Percentiles rank a stretch among this genome's conserved stretches.
Evolutionary conservation across 2,797 vertebrate genomes (phyloP).

Genomic region (Cuculus canorus): DNA sequence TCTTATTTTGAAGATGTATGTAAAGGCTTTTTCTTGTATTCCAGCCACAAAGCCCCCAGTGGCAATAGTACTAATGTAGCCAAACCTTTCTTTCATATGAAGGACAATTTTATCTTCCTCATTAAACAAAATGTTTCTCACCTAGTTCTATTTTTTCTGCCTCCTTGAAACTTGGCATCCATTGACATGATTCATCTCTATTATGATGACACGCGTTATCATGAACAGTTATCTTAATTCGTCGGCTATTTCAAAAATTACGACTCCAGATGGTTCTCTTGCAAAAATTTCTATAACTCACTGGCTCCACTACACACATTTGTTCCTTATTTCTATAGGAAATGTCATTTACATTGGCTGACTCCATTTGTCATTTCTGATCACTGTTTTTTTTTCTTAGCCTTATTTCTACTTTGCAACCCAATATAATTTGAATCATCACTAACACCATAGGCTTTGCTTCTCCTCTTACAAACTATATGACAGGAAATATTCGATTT

Average conservation of each 20-base stretch:
- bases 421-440: background rate
- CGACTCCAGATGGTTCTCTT: background rate
- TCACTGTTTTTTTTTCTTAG: background rate
- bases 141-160: background rate
- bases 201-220: background rate
- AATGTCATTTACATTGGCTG: background rate
- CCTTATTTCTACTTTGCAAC: background rate
- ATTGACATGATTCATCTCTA: background rate
- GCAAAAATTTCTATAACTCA: background rate
- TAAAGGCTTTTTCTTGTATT: background rate
- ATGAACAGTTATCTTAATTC: background rate
- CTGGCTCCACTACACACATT: background rate
- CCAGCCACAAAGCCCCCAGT: background rate
- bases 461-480: background rate
- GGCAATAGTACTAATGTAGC: background rate
- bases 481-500: background rate
- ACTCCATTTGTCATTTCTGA: background rate
- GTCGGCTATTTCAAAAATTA: background rate
- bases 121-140: background rate
- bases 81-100: background rate
- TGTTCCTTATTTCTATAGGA: background rate
- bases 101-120: background rate
- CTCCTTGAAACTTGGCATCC: background rate
- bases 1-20: background rate
- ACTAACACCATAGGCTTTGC: background rate